Evolutionary conservation across 2,797 vertebrate genomes (phyloP).

Genomic region (Liasis olivaceus): DNA sequence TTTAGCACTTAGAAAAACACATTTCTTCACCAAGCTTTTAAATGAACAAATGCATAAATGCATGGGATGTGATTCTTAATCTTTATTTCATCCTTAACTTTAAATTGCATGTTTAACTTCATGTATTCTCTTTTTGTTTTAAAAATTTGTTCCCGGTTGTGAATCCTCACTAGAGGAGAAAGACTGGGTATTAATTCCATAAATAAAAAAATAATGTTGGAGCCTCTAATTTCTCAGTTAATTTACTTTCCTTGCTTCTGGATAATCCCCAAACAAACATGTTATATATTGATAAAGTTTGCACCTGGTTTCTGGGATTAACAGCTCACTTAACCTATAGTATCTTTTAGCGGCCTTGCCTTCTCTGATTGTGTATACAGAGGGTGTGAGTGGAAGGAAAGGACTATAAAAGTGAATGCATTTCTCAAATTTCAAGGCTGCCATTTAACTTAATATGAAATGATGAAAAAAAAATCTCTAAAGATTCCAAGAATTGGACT

Average conservation of each 20-base stretch:
- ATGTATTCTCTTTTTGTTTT: neutral
- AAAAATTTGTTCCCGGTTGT: neutral
- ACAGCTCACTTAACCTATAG: conserved; percentile 41
- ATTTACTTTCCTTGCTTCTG: neutral
- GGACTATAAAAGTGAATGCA: conserved; percentile 6
- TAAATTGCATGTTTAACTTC: neutral
- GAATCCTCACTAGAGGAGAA: neutral
- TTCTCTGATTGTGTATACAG: conserved; percentile 5
- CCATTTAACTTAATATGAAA: conserved; percentile 18
- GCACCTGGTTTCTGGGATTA: conserved; percentile 40
- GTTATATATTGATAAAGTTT: conserved; percentile 16
- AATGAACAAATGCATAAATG: neutral
- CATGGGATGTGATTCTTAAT: neutral
- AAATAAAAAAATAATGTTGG: neutral
- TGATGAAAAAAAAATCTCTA: neutral
- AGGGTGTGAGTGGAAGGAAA: neutral
- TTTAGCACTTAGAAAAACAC: neutral
- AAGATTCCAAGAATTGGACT: conserved; percentile 12
- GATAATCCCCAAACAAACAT: conserved; percentile 24
- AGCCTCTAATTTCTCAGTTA: neutral
- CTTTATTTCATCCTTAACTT: neutral
- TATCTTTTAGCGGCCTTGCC: conserved; percentile 18
- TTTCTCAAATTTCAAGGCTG: conserved; percentile 37
- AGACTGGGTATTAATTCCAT: neutral
- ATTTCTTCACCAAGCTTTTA: neutral